Evolutionary conservation across 2,113 vertebrate genomes (phyloP).

Genomic region (Rhegmatorhina hoffmannsi): DNA sequence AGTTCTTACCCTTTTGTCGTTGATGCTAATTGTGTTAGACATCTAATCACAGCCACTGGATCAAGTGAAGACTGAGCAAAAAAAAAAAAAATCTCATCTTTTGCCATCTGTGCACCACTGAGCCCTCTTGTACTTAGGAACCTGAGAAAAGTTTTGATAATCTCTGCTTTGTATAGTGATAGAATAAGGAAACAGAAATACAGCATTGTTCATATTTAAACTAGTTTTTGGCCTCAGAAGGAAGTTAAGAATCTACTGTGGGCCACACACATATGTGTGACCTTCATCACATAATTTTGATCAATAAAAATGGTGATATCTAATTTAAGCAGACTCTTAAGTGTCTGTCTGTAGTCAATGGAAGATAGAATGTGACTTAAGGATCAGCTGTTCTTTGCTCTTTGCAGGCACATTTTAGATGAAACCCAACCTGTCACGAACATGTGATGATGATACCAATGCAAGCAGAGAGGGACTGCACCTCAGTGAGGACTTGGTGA

Average conservation of each 20-base stretch:
- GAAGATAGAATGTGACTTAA: background rate
- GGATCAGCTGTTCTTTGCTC: background rate
- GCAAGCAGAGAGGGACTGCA: background rate
- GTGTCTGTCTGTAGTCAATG: background rate
- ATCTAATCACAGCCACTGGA: constrained; percentile 52
- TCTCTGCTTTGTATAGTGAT: background rate
- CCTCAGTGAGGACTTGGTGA: background rate
- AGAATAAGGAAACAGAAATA: background rate
- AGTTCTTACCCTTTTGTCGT: background rate
- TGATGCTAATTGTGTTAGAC: constrained; percentile 65
- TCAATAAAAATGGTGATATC: background rate
- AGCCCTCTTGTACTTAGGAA: background rate
- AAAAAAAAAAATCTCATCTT: background rate
- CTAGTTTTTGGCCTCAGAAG: background rate
- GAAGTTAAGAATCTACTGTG: background rate
- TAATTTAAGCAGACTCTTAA: background rate
- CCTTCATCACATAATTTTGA: background rate
- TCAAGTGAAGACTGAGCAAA: constrained; percentile 15
- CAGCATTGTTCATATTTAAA: background rate
- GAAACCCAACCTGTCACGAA: background rate
- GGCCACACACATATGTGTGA: background rate
- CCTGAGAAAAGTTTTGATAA: constrained; percentile 14
- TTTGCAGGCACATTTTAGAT: background rate
- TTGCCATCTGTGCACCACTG: background rate
- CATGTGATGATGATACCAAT: background rate